Evolutionary conservation across 2,888 invertebrate genomes (phyloP).

Genomic region (Trilocha varians): DNA sequence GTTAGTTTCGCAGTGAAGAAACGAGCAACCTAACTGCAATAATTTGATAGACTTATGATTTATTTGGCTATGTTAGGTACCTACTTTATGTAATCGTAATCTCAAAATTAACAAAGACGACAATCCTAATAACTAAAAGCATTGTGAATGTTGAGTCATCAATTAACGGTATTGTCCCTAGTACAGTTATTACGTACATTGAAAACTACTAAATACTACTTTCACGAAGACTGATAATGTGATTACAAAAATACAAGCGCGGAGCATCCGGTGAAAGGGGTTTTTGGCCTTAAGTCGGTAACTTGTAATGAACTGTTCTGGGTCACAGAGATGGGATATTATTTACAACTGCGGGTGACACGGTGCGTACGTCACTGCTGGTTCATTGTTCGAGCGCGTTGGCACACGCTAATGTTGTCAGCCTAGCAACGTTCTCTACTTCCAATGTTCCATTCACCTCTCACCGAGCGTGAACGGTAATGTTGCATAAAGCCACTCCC

Average conservation of each 20-base stretch:
- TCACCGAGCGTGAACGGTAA: constrained; percentile 64
- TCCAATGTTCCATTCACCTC: constrained; percentile 66
- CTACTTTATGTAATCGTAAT: too few species aligned
- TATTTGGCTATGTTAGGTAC: too few species aligned
- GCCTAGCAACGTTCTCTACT: constrained; percentile 59
- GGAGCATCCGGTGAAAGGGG: background rate
- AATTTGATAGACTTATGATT: too few species aligned
- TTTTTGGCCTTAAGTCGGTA: background rate
- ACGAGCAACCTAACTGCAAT: too few species aligned
- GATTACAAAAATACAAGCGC: background rate
- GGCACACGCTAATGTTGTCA: constrained; percentile 62
- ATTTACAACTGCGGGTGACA: constrained; percentile 20
- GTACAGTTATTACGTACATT: too few species aligned
- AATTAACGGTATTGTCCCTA: too few species aligned
- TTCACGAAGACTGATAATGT: background rate
- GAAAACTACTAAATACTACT: background rate
- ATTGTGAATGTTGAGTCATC: too few species aligned
- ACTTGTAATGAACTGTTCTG: background rate
- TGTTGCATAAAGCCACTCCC: constrained; percentile 34
- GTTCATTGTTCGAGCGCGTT: constrained; percentile 67
- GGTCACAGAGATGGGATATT: background rate
- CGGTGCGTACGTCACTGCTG: constrained; percentile 46
- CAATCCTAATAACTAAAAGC: too few species aligned
- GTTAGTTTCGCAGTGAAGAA: too few species aligned
- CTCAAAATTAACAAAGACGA: too few species aligned